Evolutionary conservation across 2,797 vertebrate species (phyloP).

Genomic region (Amblyopsis hoosieri): DNA sequence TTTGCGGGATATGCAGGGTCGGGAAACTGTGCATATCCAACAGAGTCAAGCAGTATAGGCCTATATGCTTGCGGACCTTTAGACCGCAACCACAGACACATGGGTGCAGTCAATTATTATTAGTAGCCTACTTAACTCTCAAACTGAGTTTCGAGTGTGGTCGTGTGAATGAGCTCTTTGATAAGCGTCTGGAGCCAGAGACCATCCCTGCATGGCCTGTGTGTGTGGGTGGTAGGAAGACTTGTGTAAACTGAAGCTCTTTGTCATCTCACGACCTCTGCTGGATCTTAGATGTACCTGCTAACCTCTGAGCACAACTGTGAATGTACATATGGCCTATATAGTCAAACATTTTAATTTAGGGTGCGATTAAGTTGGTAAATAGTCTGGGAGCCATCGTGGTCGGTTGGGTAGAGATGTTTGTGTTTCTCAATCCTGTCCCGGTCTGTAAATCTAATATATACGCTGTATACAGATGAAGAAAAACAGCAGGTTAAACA

Average conservation of each 20-base stretch:
- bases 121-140: slow-evolving; percentile 1
- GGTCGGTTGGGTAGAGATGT: slow-evolving; percentile 18
- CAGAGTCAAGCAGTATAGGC: slow-evolving; percentile 5
- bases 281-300: slow-evolving; percentile 34
- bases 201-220: not conserved
- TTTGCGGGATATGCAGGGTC: slow-evolving; percentile 39
- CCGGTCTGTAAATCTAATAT: not conserved
- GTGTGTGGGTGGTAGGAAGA: slow-evolving; percentile 7
- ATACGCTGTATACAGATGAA: slow-evolving; percentile 15
- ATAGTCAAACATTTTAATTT: slow-evolving; percentile 31
- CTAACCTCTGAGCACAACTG: slow-evolving; percentile 38
- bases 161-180: slow-evolving; percentile 70
- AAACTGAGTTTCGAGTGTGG: slow-evolving; percentile 19
- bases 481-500: slow-evolving; percentile 11
- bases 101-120: no score
- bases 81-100: no score
- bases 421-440: not conserved
- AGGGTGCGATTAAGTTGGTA: slow-evolving; percentile 20
- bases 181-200: slow-evolving; percentile 37
- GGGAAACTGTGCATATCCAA: slow-evolving; percentile 35
- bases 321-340: slow-evolving; percentile 40
- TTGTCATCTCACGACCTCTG: slow-evolving; percentile 36
- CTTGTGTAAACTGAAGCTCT: slow-evolving; percentile 48
- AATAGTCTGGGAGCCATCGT: slow-evolving; percentile 3
- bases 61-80: no score